These are phyloP conservation scores for Tinea semifulvella DNA, from an alignment of 2,888 invertebrate genomes.

Conservation along the genomic window DNA sequence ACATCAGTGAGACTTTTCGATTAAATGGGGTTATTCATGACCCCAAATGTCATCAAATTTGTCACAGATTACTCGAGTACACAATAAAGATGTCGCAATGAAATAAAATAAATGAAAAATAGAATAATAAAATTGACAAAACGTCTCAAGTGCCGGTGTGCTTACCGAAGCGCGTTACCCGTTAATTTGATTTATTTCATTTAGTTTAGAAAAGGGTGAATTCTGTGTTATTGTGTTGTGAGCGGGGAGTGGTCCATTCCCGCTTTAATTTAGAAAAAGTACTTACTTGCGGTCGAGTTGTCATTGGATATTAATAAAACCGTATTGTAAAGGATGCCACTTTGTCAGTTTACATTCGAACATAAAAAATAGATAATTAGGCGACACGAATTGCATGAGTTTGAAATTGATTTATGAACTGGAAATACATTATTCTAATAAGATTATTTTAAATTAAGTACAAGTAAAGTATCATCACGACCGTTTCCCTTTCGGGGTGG, in stretches of 20 bases:
- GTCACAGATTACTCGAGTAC: conserved; percentile 61
- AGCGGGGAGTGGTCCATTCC: conserved; percentile 8
- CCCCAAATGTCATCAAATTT: conserved; percentile 64
- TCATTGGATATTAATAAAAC: conserved; percentile 4
- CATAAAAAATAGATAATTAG: too few relatives aligned
- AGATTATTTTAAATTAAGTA: too few relatives aligned
- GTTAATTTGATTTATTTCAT: conserved; percentile 65
- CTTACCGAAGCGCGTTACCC: conserved; percentile 48
- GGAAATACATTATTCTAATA: too few relatives aligned
- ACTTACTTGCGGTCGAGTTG: conserved; percentile 6
- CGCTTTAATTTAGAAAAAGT: conserved; percentile 6
- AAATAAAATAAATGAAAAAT: conserved; percentile 60
- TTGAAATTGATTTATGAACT: too few relatives aligned
- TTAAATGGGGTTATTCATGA: conserved; percentile 38
- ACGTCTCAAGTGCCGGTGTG: conserved; percentile 63
- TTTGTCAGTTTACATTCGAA: too few relatives aligned
- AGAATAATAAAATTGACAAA: conserved; percentile 67
- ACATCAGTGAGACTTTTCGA: conserved; percentile 16
- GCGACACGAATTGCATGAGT: too few relatives aligned
- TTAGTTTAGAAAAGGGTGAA: conserved; percentile 53
- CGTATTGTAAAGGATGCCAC: too few relatives aligned
- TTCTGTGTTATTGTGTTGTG: conserved; percentile 15
- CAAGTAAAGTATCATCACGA: too few relatives aligned
- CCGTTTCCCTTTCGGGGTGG: too few relatives aligned
- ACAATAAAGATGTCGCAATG: conserved; percentile 54